Base-by-base conservation (phyloP, 2,888 invertebrate species). In the Mesopsocus fuscifrons region DNA sequence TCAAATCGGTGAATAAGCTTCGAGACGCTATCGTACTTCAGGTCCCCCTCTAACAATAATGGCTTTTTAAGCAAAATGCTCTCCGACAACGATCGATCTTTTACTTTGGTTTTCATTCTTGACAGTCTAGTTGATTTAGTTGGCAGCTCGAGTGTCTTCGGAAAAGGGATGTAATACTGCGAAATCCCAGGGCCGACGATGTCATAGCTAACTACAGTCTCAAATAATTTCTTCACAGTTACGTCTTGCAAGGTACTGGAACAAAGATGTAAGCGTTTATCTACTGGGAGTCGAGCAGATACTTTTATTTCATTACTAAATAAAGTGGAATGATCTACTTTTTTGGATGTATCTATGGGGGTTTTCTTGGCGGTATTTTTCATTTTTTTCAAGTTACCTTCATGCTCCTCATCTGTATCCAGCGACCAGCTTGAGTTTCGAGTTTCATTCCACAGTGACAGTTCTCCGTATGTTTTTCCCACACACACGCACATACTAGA, bases 1-100 rank as follows among this genome's bases (percentile, higher is more conserved):
- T 51, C 50, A 47, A 48, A 51, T 31, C 47, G 44, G 16, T 45
- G 44, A 31, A 51, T 48, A 23, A 51, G 33, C 42, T 49, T 47
- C n/a, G 51, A 49, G 31, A 51, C 51, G 46, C 49, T 49, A 9
- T 43, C 46, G 30, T 34, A 22, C 15, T 42, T 41, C 32, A 41
- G 15, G 18, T 42, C 32, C n/a, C n/a, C n/a, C n/a, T n/a, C n/a
- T n/a, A n/a, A n/a, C n/a, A n/a, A n/a, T n/a, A n/a, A n/a, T n/a
- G n/a, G n/a, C n/a, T n/a, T n/a, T n/a, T n/a, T n/a, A 18, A 47
- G 33, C 32, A 47, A 44, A 34, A 35, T 33, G 41, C 45, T 45
- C 17, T 44, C 45, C 17, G 44, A 23, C 43, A 42, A 16, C 40
- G 30, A 34, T 41, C 44, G 8, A 20, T 41, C 18, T 44, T 42